These are phyloP conservation scores for Morinoia aosen DNA, from an alignment of 2,888 invertebrate genomes.

Conservation along the genomic window DNA sequence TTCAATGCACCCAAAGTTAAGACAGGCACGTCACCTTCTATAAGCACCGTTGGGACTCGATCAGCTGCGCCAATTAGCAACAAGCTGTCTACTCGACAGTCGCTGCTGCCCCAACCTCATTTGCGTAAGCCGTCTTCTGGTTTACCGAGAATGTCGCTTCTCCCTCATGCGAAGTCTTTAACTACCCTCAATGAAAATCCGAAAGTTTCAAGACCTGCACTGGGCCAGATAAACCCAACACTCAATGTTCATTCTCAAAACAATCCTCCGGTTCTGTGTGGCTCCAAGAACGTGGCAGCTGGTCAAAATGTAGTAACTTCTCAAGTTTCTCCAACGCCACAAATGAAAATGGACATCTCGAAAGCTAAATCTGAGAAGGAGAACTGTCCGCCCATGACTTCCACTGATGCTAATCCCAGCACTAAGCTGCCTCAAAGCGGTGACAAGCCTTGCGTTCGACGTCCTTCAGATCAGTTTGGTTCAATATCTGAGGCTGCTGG, in stretches of 20 bases:
- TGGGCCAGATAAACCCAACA: background rate
- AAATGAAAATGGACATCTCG: background rate
- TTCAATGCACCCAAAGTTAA: background rate
- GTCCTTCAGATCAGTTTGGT: background rate
- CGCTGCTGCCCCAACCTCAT: background rate
- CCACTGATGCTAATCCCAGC: background rate
- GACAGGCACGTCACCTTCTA: background rate
- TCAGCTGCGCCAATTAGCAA: background rate
- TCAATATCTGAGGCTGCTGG: background rate
- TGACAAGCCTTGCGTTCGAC: background rate
- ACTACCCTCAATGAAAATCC: background rate
- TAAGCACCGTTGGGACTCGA: background rate
- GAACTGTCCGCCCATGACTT: background rate
- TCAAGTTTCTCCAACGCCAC: background rate
- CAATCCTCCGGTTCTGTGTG: background rate
- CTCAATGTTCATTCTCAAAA: background rate
- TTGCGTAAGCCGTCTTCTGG: background rate
- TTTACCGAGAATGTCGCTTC: background rate
- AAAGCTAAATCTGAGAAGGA: conserved; percentile 6
- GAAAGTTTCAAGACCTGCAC: background rate
- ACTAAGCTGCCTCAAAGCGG: background rate
- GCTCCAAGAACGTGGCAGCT: background rate
- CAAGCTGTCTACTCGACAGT: conserved; percentile 7
- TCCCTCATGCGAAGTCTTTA: background rate
- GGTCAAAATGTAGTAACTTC: background rate